Conservation (phyloP, 2,888 invertebrate genomes). For the Deilephila porcellus region DNA sequence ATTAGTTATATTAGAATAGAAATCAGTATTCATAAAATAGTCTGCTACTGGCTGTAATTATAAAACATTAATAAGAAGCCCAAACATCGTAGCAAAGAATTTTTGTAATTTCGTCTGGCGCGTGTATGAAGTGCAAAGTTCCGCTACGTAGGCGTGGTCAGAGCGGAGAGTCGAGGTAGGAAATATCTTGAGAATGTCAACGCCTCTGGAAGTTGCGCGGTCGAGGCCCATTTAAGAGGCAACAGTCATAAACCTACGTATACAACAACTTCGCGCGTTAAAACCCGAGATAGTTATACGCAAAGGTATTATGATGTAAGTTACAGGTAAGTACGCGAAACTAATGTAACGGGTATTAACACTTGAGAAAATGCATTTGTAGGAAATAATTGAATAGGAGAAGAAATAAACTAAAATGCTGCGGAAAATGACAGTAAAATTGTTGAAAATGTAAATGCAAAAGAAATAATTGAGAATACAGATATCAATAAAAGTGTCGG, state of each 20-base stretch:
- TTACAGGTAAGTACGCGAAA: not conserved
- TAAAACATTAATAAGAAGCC: not conserved
- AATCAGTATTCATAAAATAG: not conserved
- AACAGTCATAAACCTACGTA: constrained; percentile 5
- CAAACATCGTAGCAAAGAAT: constrained; percentile 29
- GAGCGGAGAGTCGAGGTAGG: not conserved
- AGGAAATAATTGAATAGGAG: too few species aligned
- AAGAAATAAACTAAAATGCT: too few species aligned
- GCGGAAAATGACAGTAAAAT: too few species aligned
- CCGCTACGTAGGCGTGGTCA: not conserved
- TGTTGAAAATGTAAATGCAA: too few species aligned
- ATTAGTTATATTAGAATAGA: too few species aligned
- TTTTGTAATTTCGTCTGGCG: constrained; percentile 32
- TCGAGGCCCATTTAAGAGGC: not conserved
- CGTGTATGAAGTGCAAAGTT: not conserved
- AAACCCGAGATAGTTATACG: not conserved
- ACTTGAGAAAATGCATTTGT: too few species aligned
- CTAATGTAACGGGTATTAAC: too few species aligned
- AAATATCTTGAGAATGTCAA: constrained; percentile 27
- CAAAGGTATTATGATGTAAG: not conserved
- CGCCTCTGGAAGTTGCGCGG: constrained; percentile 27
- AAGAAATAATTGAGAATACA: too few species aligned
- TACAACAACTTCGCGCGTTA: not conserved
- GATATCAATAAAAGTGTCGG: too few species aligned
- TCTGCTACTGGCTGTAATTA: not conserved